Conservation (phyloP, 2,888 invertebrate species). For the Heterodera filipjevi region DNA sequence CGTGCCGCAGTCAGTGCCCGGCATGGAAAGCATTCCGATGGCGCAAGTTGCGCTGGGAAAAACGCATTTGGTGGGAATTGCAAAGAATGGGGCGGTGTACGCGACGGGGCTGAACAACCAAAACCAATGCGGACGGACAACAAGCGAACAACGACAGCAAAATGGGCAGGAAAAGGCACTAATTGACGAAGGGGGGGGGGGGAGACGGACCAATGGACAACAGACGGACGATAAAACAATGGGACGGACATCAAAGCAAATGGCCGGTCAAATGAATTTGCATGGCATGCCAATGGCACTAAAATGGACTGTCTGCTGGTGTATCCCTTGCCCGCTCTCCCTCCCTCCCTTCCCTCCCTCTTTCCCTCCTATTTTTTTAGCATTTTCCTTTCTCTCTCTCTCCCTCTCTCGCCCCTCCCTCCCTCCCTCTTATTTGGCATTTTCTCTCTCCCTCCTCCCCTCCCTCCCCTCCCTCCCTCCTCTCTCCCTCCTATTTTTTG, state of each 20-base stretch:
- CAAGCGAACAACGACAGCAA: constrained; percentile 28
- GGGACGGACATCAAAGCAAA: too few species aligned
- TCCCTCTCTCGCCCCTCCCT: too few species aligned
- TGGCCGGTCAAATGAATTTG: too few species aligned
- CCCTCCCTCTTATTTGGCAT: too few species aligned
- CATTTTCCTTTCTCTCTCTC: too few species aligned
- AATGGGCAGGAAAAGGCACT: constrained; percentile 12
- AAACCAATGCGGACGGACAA: constrained; percentile 85
- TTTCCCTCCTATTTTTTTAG: too few species aligned
- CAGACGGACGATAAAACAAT: not conserved
- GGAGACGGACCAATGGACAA: not conserved
- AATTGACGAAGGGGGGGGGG: not conserved
- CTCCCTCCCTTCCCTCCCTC: too few species aligned
- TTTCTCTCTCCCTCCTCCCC: too few species aligned
- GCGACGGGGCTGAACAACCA: constrained; percentile 97
- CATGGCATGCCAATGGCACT: not conserved
- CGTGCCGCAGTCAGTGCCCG: constrained; percentile 67
- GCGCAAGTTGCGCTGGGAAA: constrained; percentile 85
- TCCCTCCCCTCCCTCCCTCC: not conserved
- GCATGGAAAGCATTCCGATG: constrained; percentile 76
- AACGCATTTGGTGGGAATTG: constrained; percentile 89
- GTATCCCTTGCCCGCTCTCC: too few species aligned
- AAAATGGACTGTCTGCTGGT: not conserved
- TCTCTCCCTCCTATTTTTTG: too few species aligned
- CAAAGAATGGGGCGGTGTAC: constrained; percentile 84